Percentiles rank a stretch among this genome's conserved stretches.
Conservation (phyloP, 2,797 vertebrate genomes). For the Trachurus trachurus region DNA sequence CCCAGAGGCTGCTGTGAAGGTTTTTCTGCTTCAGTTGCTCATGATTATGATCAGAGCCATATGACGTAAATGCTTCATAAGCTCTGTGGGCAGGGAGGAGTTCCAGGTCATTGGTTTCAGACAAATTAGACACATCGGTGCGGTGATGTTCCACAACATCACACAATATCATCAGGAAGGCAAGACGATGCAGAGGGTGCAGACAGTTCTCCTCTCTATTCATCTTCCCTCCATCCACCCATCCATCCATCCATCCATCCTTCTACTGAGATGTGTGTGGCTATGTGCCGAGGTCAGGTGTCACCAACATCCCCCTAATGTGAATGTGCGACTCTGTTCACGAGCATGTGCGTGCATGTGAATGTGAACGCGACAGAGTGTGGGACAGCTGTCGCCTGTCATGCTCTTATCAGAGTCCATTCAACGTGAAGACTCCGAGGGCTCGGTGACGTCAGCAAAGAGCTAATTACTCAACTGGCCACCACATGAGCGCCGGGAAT, state of each 20-base stretch:
- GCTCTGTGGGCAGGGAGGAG: conserved; percentile 6
- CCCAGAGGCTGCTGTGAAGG: not conserved
- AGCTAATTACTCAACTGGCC: conserved; percentile 65
- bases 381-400: conserved; percentile 50
- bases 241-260: conserved; percentile 3
- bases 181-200: conserved; percentile 13
- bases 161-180: conserved; percentile 25
- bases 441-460: conserved; percentile 43
- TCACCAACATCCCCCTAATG: conserved; percentile 33
- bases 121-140: conserved; percentile 27
- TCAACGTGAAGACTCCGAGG: conserved; percentile 28
- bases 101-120: conserved; percentile 32
- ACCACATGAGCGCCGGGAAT: conserved; percentile 42
- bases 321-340: not conserved
- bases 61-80: conserved; percentile 10
- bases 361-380: conserved; percentile 24
- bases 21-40: not conserved
- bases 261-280: conserved; percentile 22
- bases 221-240: conserved; percentile 20
- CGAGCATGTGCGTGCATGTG: conserved; percentile 12
- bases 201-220: conserved; percentile 22
- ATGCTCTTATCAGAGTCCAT: conserved; percentile 31
- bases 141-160: conserved; percentile 34
- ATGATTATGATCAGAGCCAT: not conserved
- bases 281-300: conserved; percentile 51